These are phyloP conservation scores for Dynastes hyllus DNA, from an alignment of 2,888 invertebrate genomes.

Conservation along the genomic window DNA sequence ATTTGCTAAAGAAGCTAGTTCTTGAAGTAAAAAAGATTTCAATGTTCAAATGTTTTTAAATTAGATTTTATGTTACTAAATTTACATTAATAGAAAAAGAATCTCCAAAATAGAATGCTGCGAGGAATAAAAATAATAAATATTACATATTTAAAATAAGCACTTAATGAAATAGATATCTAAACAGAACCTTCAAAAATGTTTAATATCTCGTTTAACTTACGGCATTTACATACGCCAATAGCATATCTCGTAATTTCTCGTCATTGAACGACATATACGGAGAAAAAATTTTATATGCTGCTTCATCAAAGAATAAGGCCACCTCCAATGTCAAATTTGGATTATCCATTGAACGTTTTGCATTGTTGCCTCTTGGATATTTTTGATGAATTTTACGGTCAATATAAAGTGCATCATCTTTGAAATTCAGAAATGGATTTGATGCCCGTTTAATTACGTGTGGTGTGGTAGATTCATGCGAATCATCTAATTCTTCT, in stretches of 20 bases:
- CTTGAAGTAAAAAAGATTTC: too few relatives aligned
- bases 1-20: too few relatives aligned
- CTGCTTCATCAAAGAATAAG: conserved; percentile 84
- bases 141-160: too few relatives aligned
- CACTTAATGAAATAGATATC: too few relatives aligned
- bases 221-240: conserved; percentile 81
- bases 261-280: conserved; percentile 79
- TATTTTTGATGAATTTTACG: neutral
- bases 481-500: conserved; percentile 65
- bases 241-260: conserved; percentile 82
- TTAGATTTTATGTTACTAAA: too few relatives aligned
- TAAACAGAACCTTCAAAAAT: too few relatives aligned
- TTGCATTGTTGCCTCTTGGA: conserved; percentile 55
- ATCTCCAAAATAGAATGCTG: too few relatives aligned
- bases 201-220: neutral
- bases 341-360: neutral
- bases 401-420: conserved; percentile 45
- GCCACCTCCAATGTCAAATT: conserved; percentile 80
- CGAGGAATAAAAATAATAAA: too few relatives aligned
- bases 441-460: conserved; percentile 75
- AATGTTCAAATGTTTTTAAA: too few relatives aligned
- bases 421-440: conserved; percentile 61
- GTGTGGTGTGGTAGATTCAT: conserved; percentile 71
- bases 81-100: too few relatives aligned
- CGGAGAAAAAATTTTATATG: conserved; percentile 81